phyloP scores from a whole-genome alignment of 2,113 vertebrate species.

The Tyto alba region DNA sequence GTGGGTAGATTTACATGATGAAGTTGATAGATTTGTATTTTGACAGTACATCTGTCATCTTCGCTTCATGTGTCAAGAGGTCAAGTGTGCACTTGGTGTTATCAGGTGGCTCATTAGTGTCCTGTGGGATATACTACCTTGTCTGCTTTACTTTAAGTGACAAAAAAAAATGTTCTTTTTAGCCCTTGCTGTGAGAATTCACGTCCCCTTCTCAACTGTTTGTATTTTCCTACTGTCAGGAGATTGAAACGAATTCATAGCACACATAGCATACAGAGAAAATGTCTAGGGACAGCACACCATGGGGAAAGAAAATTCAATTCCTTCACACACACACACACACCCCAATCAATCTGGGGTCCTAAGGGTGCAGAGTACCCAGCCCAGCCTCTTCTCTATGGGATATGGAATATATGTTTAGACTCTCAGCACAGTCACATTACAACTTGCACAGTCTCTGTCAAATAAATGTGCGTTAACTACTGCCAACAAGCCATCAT shows the following conservation, averaged over 20 bases:
- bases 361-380: background rate
- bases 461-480: background rate
- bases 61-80: conserved; percentile 47
- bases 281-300: background rate
- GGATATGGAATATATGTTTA: background rate
- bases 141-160: conserved; percentile 24
- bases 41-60: conserved; percentile 71
- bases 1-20: conserved; percentile 53
- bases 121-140: conserved; percentile 22
- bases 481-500: background rate
- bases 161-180: background rate
- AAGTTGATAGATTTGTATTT: conserved; percentile 57
- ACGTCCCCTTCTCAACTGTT: background rate
- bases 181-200: conserved; percentile 11
- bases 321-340: background rate
- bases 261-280: rapidly evolving
- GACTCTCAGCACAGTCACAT: background rate
- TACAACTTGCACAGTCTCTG: background rate
- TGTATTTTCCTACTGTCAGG: background rate
- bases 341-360: background rate
- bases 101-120: conserved; percentile 56
- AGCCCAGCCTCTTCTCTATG: background rate
- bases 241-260: background rate
- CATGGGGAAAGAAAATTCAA: background rate
- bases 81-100: conserved; percentile 38